Evolutionary conservation across 2,797 vertebrate genomes (phyloP), one percentile per base, ranked within the genome.

Genomic region (Mus caroli): DNA sequence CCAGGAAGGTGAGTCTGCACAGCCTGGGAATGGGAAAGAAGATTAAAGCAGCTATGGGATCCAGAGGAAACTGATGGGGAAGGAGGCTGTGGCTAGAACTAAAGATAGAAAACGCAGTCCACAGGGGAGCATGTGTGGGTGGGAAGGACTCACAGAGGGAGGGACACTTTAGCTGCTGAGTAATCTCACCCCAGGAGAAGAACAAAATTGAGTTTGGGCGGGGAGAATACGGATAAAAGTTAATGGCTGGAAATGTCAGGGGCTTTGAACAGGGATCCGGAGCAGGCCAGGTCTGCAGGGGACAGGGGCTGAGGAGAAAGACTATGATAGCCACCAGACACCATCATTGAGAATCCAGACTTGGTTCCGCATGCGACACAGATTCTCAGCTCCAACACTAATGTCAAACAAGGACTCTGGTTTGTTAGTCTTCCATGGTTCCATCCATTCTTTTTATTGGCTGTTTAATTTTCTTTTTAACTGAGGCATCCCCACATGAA

Each of bases 141-240:
- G 5, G 67, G 40, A 50, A 40, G 77, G 67, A 20, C 12, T 92
- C 56, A 62, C 50, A 79, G 20, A 90, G 24, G 19, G 56, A n/a
- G 31, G 77, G 76, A 88, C n/a, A 92, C 85, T 88, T 91, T 60
- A 97, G 60, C 64, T 86, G 62, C 90, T 37, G 20, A 88, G 60
- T 10, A 91, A 78, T 79, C 89, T 85, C 87, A 82, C 64, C 43
- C 12, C 60, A 37, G 60, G 56, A 92, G 54, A 90, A 94, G 28
- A 76, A 10, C 10, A 43, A 85, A 75, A 40, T 4, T 12, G 15
- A 6, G 34, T 15, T 17, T 69, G 14, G 34, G 34, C 1, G 62
- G 15, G 17, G 67, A 15, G 67, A 37, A 0, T 10, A 37, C 20
- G 1, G 87, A 71, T 60, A 76, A 93, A 94, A 56, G 58, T 58